Percentiles rank a stretch among this genome's conserved stretches.
These are phyloP conservation scores for Toxotes chatareus DNA, from an alignment of 2,113 vertebrate genomes.

Conservation along the genomic window DNA sequence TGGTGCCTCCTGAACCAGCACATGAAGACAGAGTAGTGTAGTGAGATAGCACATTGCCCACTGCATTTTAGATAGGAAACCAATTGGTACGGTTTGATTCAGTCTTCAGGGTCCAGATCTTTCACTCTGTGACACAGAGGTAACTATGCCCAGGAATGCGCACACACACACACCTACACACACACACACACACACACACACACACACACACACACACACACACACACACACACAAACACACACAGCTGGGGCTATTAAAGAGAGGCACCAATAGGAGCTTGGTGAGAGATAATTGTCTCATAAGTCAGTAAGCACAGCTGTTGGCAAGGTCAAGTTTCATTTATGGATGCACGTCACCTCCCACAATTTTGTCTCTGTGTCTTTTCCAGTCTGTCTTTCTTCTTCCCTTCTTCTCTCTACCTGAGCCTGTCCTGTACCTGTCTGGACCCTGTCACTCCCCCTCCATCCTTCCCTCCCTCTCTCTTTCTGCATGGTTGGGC, in stretches of 20 bases:
- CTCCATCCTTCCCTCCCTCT: slow-evolving; percentile 14
- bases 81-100: slow-evolving; percentile 64
- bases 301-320: slow-evolving; percentile 85
- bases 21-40: slow-evolving; percentile 1
- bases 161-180: slow-evolving; percentile 3
- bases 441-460: slow-evolving; percentile 52
- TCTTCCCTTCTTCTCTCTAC: slow-evolving; percentile 5
- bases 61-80: slow-evolving; percentile 49
- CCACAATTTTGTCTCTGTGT: slow-evolving; percentile 50
- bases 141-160: slow-evolving; percentile 28
- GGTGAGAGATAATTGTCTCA: slow-evolving; percentile 81
- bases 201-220: slow-evolving; percentile 60
- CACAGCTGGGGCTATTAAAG: slow-evolving; percentile 72
- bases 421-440: slow-evolving; percentile 57
- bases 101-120: slow-evolving; percentile 54
- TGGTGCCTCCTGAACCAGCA: not conserved
- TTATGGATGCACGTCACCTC: slow-evolving; percentile 63
- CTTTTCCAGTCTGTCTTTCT: slow-evolving; percentile 34
- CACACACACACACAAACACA: slow-evolving; percentile 44
- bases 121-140: slow-evolving; percentile 50
- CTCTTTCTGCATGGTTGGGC: slow-evolving; percentile 76
- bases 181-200: slow-evolving; percentile 43
- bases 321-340: slow-evolving; percentile 83
- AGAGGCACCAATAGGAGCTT: slow-evolving; percentile 64
- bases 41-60: not conserved